Evolutionary conservation across 2,888 invertebrate species (phyloP).

Genomic region (Scaptomyza cyrtandrae): DNA sequence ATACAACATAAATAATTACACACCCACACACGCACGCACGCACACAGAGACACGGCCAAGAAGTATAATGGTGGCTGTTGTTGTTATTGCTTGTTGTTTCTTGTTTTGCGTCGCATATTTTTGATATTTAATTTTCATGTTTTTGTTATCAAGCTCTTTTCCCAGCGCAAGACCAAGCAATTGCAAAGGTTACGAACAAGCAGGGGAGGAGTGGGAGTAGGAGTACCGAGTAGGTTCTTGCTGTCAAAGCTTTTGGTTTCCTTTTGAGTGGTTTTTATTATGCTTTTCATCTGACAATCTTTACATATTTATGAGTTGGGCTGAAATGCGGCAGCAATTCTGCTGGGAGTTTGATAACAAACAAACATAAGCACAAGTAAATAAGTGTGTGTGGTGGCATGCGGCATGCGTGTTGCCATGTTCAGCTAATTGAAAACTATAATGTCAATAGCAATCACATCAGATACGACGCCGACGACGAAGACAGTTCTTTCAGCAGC

Average conservation of each 20-base stretch:
- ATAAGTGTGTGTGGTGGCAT: not conserved
- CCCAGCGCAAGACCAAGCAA: conserved; percentile 19
- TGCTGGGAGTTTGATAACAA: not conserved
- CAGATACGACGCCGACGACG: conserved; percentile 14
- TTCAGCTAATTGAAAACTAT: conserved; percentile 74
- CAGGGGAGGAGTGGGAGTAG: not conserved
- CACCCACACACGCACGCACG: conserved; percentile 32
- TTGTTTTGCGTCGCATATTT: conserved; percentile 53
- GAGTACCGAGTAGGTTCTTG: conserved; percentile 15
- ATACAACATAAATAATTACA: conserved; percentile 72
- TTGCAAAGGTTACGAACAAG: conserved; percentile 11
- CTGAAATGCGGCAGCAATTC: not conserved
- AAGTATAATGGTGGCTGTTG: conserved; percentile 1
- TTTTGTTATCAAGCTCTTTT: conserved; percentile 39
- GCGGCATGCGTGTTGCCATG: conserved; percentile 20
- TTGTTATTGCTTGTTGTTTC: conserved; percentile 8
- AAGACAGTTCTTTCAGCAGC: conserved; percentile 7
- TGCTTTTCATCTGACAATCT: conserved; percentile 43
- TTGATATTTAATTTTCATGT: conserved; percentile 71
- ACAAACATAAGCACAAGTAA: not conserved
- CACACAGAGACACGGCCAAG: conserved; percentile 25
- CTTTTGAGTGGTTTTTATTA: conserved; percentile 50
- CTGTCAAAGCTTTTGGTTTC: conserved; percentile 43
- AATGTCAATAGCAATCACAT: conserved; percentile 71
- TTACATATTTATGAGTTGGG: conserved; percentile 68